A percentile compares a stretch with the other conserved stretches of the same genome.
phyloP scores from a whole-genome alignment of 2,113 vertebrate species.

The Narcine bancroftii region DNA sequence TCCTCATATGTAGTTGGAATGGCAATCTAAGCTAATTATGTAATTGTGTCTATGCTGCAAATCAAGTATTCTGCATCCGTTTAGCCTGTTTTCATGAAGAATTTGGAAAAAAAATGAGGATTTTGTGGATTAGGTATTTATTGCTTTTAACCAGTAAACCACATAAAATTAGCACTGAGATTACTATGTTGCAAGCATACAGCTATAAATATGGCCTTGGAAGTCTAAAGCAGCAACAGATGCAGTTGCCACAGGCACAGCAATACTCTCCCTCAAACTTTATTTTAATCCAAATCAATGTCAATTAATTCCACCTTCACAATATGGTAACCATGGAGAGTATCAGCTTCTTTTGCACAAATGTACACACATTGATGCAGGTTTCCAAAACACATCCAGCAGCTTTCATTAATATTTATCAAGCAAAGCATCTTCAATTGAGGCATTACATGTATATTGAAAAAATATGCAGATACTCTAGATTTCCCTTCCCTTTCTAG shows the following conservation, averaged over 20 bases:
- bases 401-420: not conserved
- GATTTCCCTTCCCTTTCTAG: not conserved
- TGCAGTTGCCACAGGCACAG: not conserved
- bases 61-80: not conserved
- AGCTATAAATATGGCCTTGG: not conserved
- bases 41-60: not conserved
- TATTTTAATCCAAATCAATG: conserved; percentile 25
- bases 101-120: not conserved
- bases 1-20: not conserved
- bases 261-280: not conserved
- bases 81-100: conserved; percentile 21
- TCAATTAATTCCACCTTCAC: conserved; percentile 24
- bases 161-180: not conserved
- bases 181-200: not conserved
- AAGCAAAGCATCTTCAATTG: not conserved
- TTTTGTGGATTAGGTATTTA: not conserved
- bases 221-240: not conserved
- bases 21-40: not conserved
- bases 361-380: not conserved
- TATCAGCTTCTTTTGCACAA: not conserved
- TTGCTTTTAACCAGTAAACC: not conserved
- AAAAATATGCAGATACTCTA: not conserved
- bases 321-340: conserved; percentile 14
- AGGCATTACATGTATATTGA: not conserved
- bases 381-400: not conserved